A percentile compares a stretch with the other conserved stretches of the same genome.
Evolutionary conservation across 2,797 vertebrate species (phyloP).

Genomic region (Astyanax mexicanus): DNA sequence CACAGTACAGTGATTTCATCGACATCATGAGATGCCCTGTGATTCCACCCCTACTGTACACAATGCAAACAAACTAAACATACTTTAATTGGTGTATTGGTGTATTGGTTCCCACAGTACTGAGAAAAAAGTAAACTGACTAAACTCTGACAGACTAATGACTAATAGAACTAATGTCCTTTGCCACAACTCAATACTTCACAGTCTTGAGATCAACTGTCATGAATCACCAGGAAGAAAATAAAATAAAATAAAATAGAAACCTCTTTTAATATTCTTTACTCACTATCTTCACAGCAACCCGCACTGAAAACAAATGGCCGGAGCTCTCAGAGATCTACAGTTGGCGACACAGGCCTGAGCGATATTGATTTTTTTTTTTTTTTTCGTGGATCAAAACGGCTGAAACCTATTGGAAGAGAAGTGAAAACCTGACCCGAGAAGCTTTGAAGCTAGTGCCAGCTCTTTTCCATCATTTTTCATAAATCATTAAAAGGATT

Average conservation of each 20-base stretch:
- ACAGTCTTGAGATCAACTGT: not conserved
- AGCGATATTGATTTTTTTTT: slow-evolving; percentile 38
- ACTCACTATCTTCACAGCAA: not conserved
- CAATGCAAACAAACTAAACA: no score
- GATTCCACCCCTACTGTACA: no score
- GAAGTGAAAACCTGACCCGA: slow-evolving; percentile 30
- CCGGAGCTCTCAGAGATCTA: slow-evolving; percentile 7
- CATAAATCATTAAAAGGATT: slow-evolving; percentile 38
- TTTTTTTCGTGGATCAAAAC: slow-evolving; percentile 39
- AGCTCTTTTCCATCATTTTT: slow-evolving; percentile 15
- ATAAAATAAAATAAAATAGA: no score
- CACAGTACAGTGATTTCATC: no score
- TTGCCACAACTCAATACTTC: not conserved
- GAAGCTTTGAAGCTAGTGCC: slow-evolving; percentile 30
- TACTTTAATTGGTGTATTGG: no score
- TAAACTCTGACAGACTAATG: no score
- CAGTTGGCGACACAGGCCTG: slow-evolving; percentile 26
- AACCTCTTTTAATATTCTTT: slow-evolving; percentile 21
- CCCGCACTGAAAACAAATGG: slow-evolving; percentile 14
- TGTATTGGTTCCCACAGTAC: not conserved
- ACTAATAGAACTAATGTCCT: not conserved
- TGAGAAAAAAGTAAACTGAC: not conserved
- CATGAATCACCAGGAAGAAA: slow-evolving; percentile 10
- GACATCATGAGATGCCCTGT: no score
- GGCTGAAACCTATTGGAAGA: slow-evolving; percentile 31